Conservation (phyloP, 2,113 vertebrate species). For the Stegastes partitus region DNA sequence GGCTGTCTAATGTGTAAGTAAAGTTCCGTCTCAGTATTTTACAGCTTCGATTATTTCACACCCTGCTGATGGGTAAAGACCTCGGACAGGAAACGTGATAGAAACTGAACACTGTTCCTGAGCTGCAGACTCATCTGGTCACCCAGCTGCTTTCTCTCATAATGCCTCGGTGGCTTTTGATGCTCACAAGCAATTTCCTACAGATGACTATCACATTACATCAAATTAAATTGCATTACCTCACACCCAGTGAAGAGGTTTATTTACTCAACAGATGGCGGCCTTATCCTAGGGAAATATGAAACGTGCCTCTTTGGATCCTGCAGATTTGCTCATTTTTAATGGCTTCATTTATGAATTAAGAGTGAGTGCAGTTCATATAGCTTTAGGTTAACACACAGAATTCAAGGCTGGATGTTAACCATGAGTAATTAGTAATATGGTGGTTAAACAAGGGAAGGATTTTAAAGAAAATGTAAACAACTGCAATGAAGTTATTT, state of each 20-base stretch:
- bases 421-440: neutral
- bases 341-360: constrained; percentile 38
- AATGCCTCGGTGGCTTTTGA: constrained; percentile 69
- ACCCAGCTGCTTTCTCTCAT: constrained; percentile 77
- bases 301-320: constrained; percentile 51
- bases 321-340: constrained; percentile 46
- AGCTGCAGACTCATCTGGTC: constrained; percentile 69
- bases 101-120: constrained; percentile 39
- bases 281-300: constrained; percentile 58
- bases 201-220: constrained; percentile 78
- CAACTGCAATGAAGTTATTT: neutral
- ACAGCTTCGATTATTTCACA: constrained; percentile 30
- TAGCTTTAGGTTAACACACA: constrained; percentile 2
- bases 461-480: neutral
- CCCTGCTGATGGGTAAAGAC: constrained; percentile 40
- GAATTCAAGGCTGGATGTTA: constrained; percentile 18
- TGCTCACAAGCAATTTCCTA: constrained; percentile 77
- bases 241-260: constrained; percentile 67
- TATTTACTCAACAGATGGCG: constrained; percentile 76
- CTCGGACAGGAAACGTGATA: constrained; percentile 19
- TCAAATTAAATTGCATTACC: constrained; percentile 76
- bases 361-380: constrained; percentile 10
- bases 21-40: constrained; percentile 23
- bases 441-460: neutral
- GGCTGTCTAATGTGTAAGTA: neutral